Evolutionary conservation across 2,113 vertebrate species (phyloP).

Genomic region (Numenius arquata): DNA sequence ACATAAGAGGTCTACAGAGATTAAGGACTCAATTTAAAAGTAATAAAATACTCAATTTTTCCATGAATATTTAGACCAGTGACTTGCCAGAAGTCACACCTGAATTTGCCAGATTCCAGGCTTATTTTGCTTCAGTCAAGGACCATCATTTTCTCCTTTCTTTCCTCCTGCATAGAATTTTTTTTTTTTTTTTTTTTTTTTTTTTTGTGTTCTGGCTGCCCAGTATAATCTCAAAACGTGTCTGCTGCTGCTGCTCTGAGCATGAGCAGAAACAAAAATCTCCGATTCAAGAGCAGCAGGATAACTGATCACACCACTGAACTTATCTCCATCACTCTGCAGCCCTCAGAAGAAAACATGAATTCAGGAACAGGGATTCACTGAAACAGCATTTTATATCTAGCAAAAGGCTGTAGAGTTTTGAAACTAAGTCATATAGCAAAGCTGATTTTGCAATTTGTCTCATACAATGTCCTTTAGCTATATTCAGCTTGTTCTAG

Average conservation of each 20-base stretch:
- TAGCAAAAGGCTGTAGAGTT: not conserved
- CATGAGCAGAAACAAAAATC: not conserved
- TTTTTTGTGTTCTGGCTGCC: not conserved
- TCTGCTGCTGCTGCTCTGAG: not conserved
- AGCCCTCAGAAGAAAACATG: accelerated
- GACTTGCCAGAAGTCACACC: not conserved
- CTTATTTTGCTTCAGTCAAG: not conserved
- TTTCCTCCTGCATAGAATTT: not conserved
- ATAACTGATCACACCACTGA: not conserved
- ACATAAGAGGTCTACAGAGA: not conserved
- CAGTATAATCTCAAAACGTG: not conserved
- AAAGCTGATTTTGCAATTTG: not conserved
- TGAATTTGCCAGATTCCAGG: not conserved
- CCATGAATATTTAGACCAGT: not conserved
- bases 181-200: not conserved
- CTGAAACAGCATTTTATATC: not conserved
- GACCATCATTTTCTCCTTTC: not conserved
- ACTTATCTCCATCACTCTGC: not conserved
- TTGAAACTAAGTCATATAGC: accelerated
- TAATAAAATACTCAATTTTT: not conserved
- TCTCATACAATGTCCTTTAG: not conserved
- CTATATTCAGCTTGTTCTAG: not conserved
- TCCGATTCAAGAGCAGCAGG: not conserved
- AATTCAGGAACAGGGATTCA: not conserved
- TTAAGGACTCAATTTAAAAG: conserved; percentile 8